Evolutionary conservation across 2,888 invertebrate species (phyloP), one percentile per base, ranked within the genome.

Genomic region (Diarsia mendica): DNA sequence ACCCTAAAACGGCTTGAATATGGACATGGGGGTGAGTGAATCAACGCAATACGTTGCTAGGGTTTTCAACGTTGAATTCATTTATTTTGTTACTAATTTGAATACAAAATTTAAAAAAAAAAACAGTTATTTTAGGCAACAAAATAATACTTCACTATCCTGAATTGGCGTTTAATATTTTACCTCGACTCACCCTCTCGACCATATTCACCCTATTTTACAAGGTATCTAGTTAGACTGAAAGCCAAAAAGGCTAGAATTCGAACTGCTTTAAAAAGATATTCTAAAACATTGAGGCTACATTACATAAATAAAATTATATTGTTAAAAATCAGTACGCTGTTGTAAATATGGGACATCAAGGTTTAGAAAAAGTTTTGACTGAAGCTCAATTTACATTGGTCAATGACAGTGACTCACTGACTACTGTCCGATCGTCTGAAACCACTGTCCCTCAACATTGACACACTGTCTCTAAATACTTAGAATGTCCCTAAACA

Each of bases 271-370:
- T 63, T 23, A 23, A 68, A 82, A 82, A 77, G 46, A 77, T 55
- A 83, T 58, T 66, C 72, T 78, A 82, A 78, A 51, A 28, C 60
- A 60, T 46, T 6, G 72, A 67, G 55, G 66, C 68, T 68, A 72
- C 83, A 63, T 1, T 63, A 63, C 51, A 68, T 46, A 58, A n/a
- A 53, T 49, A 77, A 44, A 48, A 61, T 48, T 13, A 49, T 46
- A n/a, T 55, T n/a, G 33, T n/a, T 33, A n/a, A 23, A 23, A 63
- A 15, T 28, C 48, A 18, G 28, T 44, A 15, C 9, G 9, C 39
- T 2, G 61, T 5, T 48, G 8, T 66, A 75, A 60, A 66, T 44
- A 67, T 44, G 6, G 1, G n/a, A 33, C 6, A 39, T 51, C 4
- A 20, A 13, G 15, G 11, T 46, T 18, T 39, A 3, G 3, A 46